These are phyloP conservation scores for Actinia tenebrosa DNA, from an alignment of 64 coral and sea anemone genomes.

Conservation along the genomic window DNA sequence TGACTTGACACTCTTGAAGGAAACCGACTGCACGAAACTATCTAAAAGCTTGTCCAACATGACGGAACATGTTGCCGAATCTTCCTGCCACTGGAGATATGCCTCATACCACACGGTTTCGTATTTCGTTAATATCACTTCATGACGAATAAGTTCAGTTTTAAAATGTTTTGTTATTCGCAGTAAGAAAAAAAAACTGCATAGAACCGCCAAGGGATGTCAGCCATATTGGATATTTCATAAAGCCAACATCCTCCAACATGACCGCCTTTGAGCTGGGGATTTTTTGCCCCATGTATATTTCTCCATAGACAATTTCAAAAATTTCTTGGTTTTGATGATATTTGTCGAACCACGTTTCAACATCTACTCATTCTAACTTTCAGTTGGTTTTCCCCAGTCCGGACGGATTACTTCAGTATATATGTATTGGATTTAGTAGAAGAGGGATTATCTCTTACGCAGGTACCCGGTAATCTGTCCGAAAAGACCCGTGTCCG, in stretches of 20 bases:
- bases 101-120: too few relatives aligned
- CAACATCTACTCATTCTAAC: background rate
- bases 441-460: background rate
- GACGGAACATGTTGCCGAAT: background rate
- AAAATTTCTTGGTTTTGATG: too few relatives aligned
- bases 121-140: too few relatives aligned
- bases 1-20: background rate
- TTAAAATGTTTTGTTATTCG: too few relatives aligned
- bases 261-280: background rate
- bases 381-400: background rate
- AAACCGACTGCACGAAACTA: background rate
- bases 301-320: too few relatives aligned
- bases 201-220: background rate
- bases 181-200: too few relatives aligned
- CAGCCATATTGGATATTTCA: background rate
- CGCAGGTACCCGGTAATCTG: too few relatives aligned
- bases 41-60: background rate
- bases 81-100: too few relatives aligned
- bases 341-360: background rate
- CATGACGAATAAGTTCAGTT: too few relatives aligned
- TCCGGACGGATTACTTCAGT: background rate
- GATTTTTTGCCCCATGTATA: too few relatives aligned
- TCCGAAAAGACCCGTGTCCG: too few relatives aligned
- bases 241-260: background rate
- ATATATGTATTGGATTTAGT: background rate